phyloP scores from a whole-genome alignment of 2,113 vertebrate genomes.

The Sus scrofa region T2T-Sscrofa CM000822.6:72822001-72822500 shows the following conservation, averaged over 20 bases:
- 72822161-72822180: constrained; percentile 23
- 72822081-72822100: constrained; percentile 56
- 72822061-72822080: background rate
- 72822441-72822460: background rate
- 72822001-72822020: constrained; percentile 17
- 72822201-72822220: background rate
- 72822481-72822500: background rate
- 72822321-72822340: constrained; percentile 1
- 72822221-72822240: background rate
- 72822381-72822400: background rate
- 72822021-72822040: background rate
- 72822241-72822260: constrained; percentile 44
- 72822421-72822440: background rate
- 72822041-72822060: background rate
- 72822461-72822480: background rate
- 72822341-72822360: constrained; percentile 20
- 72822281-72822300: constrained; percentile 41
- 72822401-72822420: background rate
- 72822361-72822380: constrained; percentile 49
- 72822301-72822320: background rate
- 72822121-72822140: constrained; percentile 57
- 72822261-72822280: constrained; percentile 57
- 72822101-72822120: constrained; percentile 34
- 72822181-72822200: background rate
- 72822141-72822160: background rate